Evolutionary conservation across 2,888 invertebrate species (phyloP).

Genomic region (Euphydryas editha): DNA sequence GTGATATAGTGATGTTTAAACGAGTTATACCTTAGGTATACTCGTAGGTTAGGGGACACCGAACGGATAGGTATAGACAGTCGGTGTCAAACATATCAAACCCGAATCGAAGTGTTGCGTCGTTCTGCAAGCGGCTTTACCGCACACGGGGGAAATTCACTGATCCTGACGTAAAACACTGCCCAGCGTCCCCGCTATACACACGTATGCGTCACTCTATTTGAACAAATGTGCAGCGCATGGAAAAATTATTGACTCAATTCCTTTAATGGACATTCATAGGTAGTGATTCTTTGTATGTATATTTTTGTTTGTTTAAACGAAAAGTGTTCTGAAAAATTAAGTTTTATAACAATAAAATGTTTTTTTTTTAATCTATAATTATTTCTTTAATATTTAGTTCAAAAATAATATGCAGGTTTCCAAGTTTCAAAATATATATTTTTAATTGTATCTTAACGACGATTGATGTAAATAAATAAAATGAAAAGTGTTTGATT

Average conservation of each 20-base stretch:
- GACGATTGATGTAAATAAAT: no score
- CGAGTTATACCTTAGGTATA: background rate
- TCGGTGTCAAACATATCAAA: constrained; percentile 58
- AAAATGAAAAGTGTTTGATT: no score
- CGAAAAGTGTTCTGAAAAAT: no score
- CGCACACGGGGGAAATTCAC: constrained; percentile 77
- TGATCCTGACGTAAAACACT: constrained; percentile 57
- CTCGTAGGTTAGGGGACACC: constrained; percentile 12
- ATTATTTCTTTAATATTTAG: no score
- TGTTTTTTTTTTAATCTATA: no score
- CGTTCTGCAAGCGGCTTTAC: constrained; percentile 65
- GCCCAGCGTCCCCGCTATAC: constrained; percentile 16
- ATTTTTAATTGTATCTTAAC: no score
- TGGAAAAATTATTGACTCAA: constrained; percentile 3
- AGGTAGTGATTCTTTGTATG: no score
- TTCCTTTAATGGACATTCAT: background rate
- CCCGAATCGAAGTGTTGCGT: constrained; percentile 61
- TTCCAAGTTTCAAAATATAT: no score
- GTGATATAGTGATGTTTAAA: background rate
- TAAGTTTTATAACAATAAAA: no score
- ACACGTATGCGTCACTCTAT: constrained; percentile 1
- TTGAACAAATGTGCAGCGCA: constrained; percentile 11
- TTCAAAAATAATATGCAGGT: no score
- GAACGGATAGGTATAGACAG: constrained; percentile 28
- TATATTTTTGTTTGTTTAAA: no score